Base-by-base conservation (phyloP, 2,888 invertebrate species). In the Bimastos eiseni region DNA sequence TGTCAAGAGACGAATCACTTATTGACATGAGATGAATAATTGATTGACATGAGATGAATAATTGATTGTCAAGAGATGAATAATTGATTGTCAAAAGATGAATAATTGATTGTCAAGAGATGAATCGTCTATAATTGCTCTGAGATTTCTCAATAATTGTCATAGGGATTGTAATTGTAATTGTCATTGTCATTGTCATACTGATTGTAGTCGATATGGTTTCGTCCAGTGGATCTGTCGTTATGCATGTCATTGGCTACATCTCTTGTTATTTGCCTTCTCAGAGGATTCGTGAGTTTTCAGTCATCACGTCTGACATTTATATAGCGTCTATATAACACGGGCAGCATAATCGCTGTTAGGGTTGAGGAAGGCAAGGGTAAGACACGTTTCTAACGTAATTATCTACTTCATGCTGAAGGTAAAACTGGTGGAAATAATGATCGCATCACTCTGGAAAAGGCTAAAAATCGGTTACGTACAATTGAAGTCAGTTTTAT, bases 261-360 rank as follows among this genome's bases (percentile, higher is more conserved):
- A 33, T 5, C 89, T 30, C 0, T 89, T 13, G 41, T 34, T 6
- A 38, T 89, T 21, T 41, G 41, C 36, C 89, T 89, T 41, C 49
- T 41, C 33, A 34, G 89, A 89, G 89, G 89, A 41, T 89, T 89
- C 37, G 89, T 89, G 19, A 89, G 89, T 38, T 89, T 41, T 37
- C 33, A n/a, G n/a, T n/a, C n/a, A 70, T 49, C 49, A 2, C 24
- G 8, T 49, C 49, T 24, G 0, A 70, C 24, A 30, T n/a, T 70
- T 70, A 70, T 70, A 70, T 70, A 70, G 70, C 70, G n/a, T 24
- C 49, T 24, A 3, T 24, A 13, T 49, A 49, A 24, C 17, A 38
- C 13, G 19, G 44, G 49, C 24, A 49, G 11, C 49, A 49, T 21
- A 49, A 49, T 49, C 49, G 24, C 49, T 24, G 49, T 24, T 44